Evolutionary conservation across 2,888 invertebrate genomes (phyloP).

Genomic region (Leucoptera coffeella): DNA sequence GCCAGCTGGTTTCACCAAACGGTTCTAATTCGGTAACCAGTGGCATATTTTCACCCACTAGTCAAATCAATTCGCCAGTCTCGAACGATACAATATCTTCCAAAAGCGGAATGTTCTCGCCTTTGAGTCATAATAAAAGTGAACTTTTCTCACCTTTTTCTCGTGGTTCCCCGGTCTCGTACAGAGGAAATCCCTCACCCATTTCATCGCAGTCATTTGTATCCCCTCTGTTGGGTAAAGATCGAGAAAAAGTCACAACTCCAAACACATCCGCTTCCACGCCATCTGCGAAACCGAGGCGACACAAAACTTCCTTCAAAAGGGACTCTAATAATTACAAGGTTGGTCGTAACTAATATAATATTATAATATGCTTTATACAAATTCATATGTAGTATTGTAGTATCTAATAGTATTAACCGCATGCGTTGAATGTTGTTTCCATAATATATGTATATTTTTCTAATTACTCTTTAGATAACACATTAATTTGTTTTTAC

Average conservation of each 20-base stretch:
- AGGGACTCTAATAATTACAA: conserved; percentile 69
- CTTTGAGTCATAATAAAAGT: conserved; percentile 44
- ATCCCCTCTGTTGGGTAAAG: conserved; percentile 35
- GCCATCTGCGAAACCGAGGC: conserved; percentile 50
- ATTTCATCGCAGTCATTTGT: conserved; percentile 36
- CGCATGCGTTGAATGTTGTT: no score
- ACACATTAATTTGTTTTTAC: no score
- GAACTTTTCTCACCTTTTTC: conserved; percentile 42
- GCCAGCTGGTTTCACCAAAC: conserved; percentile 42
- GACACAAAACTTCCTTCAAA: conserved; percentile 52
- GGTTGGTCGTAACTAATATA: conserved; percentile 45
- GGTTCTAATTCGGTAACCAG: conserved; percentile 47
- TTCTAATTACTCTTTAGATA: no score
- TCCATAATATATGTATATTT: no score
- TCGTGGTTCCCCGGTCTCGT: conserved; percentile 40
- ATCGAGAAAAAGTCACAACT: conserved; percentile 33
- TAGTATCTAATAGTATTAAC: no score
- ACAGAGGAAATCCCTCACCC: conserved; percentile 41
- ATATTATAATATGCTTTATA: no score
- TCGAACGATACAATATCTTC: conserved; percentile 48
- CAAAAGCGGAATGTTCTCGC: conserved; percentile 46
- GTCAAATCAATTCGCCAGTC: conserved; percentile 47
- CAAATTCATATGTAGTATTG: no score
- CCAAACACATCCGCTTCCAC: conserved; percentile 47
- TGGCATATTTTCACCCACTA: conserved; percentile 47